Percentiles rank a stretch among this genome's conserved stretches.
Conservation (phyloP, 2,797 vertebrate genomes). For the Staurois parvus region DNA sequence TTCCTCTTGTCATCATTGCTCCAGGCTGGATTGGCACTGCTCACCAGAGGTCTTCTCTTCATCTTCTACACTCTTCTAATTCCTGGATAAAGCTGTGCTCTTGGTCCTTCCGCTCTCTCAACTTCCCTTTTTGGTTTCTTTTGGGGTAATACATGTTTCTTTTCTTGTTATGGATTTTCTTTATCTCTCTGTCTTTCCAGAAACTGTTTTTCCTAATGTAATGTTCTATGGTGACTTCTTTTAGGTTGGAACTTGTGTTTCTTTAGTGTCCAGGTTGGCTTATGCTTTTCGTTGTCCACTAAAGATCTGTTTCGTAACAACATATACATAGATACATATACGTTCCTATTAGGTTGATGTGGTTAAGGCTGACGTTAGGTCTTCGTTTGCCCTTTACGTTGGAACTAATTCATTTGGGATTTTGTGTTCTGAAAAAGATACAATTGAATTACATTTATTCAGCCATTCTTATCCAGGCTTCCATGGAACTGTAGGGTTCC, state of each 20-base stretch:
- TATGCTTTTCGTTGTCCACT: background rate
- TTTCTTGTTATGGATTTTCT: background rate
- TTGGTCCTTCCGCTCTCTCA: slow-evolving; percentile 30
- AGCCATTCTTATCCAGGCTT: too few species aligned
- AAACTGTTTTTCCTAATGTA: background rate
- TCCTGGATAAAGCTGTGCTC: slow-evolving; percentile 17
- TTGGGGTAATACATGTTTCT: slow-evolving; percentile 5
- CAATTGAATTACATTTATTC: too few species aligned
- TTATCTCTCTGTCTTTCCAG: background rate
- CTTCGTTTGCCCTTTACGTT: too few species aligned
- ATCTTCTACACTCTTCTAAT: background rate
- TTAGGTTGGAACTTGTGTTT: background rate
- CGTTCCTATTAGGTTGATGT: too few species aligned
- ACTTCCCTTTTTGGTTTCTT: slow-evolving; percentile 35
- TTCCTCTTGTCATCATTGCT: background rate
- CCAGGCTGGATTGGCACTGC: slow-evolving; percentile 31
- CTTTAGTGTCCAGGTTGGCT: background rate
- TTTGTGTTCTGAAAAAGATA: too few species aligned
- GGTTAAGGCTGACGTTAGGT: too few species aligned
- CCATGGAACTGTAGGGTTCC: too few species aligned
- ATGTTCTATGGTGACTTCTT: background rate
- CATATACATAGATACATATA: too few species aligned
- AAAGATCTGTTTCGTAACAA: too few species aligned
- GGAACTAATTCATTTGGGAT: too few species aligned
- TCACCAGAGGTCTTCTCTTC: background rate